A percentile compares a stretch with the other conserved stretches of the same genome.
Conservation (phyloP, 2,113 vertebrate species). For the Conger conger region DNA sequence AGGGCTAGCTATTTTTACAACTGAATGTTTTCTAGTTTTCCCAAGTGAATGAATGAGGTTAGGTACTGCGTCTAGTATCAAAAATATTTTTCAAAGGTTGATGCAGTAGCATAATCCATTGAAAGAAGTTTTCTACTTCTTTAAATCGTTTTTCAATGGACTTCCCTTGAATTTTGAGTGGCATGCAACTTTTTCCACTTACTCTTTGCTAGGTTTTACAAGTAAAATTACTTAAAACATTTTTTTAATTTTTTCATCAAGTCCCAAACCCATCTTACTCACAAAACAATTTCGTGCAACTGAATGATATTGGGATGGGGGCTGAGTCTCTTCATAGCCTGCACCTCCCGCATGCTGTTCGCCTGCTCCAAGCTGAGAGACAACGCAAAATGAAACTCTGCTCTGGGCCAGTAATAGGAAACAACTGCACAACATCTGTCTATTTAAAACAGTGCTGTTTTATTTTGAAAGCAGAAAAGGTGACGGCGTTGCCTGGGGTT, state of each 20-base stretch:
- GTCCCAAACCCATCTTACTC: slow-evolving; percentile 42
- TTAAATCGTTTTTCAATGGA: no score
- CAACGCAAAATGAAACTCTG: background rate
- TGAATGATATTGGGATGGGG: slow-evolving; percentile 70
- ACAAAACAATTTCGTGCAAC: slow-evolving; percentile 65
- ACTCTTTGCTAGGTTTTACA: no score
- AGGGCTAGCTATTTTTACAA: background rate
- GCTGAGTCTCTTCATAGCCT: slow-evolving; percentile 66
- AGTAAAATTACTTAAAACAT: no score
- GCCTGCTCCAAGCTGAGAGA: slow-evolving; percentile 60
- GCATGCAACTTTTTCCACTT: no score
- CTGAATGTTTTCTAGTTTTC: background rate
- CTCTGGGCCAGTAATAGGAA: background rate
- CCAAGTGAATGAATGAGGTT: no score
- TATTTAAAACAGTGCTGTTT: background rate
- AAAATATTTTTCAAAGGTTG: no score
- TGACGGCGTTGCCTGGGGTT: background rate
- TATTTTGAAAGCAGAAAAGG: background rate
- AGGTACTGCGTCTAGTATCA: no score
- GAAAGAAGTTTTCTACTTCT: no score
- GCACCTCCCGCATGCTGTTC: slow-evolving; percentile 67
- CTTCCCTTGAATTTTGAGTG: no score
- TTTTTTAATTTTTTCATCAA: no score
- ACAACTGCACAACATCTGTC: background rate
- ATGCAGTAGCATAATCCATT: no score